Conservation (phyloP, 2,797 vertebrate genomes). For the Cichlasoma orientale region DNA sequence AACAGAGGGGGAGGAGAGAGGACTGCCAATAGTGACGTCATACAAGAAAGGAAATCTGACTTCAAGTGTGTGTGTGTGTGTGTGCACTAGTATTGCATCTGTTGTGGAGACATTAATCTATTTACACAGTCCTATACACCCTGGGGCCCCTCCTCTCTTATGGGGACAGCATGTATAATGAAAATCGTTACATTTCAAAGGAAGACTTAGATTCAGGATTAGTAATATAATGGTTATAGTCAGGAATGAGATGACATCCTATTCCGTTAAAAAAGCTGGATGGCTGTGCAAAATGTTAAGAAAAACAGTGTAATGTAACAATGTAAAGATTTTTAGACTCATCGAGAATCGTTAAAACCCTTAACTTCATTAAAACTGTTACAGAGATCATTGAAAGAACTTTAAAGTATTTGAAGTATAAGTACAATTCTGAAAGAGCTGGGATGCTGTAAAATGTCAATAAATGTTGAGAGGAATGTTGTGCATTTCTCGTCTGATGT, state of each 20-base stretch:
- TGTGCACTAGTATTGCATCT: not conserved
- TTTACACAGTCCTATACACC: not conserved
- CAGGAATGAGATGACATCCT: not conserved
- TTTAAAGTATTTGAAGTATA: not conserved
- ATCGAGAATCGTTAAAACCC: not conserved
- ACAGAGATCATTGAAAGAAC: not conserved
- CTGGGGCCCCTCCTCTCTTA: not conserved
- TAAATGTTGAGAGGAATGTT: not conserved
- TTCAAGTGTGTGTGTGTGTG: not conserved
- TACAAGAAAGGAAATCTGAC: conserved; percentile 26
- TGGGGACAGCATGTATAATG: not conserved
- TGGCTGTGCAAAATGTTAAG: not conserved
- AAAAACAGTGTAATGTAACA: not conserved
- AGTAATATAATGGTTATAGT: not conserved
- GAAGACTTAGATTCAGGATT: not conserved
- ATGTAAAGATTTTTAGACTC: not conserved
- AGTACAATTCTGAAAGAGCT: not conserved
- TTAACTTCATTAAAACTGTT: not conserved
- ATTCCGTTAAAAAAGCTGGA: not conserved
- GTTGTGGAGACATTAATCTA: not conserved
- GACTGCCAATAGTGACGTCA: conserved; percentile 41
- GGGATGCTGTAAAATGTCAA: not conserved
- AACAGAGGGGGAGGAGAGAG: conserved; percentile 51
- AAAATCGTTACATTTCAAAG: not conserved
- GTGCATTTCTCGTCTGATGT: not conserved